Conservation (phyloP, 2,797 vertebrate genomes). For the Sphenopsis melanotis region DNA sequence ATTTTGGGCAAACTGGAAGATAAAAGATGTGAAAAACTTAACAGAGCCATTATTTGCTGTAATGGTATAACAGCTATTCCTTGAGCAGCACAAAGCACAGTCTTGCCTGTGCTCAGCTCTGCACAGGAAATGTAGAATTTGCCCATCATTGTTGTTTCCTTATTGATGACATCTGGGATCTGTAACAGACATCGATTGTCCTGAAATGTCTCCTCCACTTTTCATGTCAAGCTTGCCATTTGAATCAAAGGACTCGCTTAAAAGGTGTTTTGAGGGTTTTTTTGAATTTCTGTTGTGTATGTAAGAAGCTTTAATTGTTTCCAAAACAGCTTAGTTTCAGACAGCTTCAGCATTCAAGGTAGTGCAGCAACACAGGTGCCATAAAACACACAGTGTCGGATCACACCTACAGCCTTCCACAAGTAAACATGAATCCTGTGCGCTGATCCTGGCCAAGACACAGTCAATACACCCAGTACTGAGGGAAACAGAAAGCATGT, state of each 20-base stretch:
- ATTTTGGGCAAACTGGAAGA: background rate
- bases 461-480: background rate
- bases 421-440: background rate
- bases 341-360: background rate
- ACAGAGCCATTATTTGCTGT: background rate
- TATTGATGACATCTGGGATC: background rate
- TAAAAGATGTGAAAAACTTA: background rate
- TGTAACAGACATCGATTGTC: background rate
- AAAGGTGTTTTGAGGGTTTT: background rate
- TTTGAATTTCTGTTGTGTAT: background rate
- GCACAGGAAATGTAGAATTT: background rate
- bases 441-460: background rate
- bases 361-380: background rate
- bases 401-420: background rate
- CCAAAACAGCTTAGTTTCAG: background rate
- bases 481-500: background rate
- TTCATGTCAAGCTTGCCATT: background rate
- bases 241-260: background rate
- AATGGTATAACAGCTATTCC: background rate
- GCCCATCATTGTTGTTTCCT: background rate
- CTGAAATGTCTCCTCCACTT: background rate
- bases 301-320: background rate
- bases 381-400: background rate
- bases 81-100: background rate
- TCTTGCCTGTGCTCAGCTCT: background rate